Conservation (phyloP, 1,140 invertebrate genomes). For the Trichonephila inaurata region DNA sequence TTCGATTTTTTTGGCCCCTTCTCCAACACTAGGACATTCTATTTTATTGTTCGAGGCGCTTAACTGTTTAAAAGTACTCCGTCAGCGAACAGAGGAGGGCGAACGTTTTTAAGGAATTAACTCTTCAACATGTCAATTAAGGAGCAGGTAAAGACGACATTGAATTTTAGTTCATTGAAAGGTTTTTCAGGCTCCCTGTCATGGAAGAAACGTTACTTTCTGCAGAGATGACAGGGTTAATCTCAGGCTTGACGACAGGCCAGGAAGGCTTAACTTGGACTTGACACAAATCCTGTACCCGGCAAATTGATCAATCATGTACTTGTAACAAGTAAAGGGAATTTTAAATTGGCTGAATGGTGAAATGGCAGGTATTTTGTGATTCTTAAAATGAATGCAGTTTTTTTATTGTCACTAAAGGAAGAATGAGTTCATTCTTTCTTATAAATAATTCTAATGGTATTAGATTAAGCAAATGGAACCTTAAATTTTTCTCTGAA, state of each 20-base stretch:
- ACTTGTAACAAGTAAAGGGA: not conserved
- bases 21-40: not conserved
- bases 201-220: not conserved
- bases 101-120: slow-evolving; percentile 11
- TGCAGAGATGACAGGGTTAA: not conserved
- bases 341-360: not conserved
- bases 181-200: not conserved
- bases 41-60: not conserved
- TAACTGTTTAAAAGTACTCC: not conserved
- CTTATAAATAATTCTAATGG: too few species aligned
- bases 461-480: too few species aligned
- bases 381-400: not conserved
- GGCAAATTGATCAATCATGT: slow-evolving; percentile 8
- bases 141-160: not conserved
- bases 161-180: not conserved
- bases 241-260: not conserved
- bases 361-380: not conserved
- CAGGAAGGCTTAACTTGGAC: not conserved
- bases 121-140: slow-evolving; percentile 26
- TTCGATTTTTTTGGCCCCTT: not conserved
- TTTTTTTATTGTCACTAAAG: not conserved
- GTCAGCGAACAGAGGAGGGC: not conserved
- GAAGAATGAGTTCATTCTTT: too few species aligned
- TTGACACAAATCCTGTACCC: not conserved
- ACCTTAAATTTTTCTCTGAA: too few species aligned